Base-by-base conservation (phyloP, 2,797 vertebrate species). In the Clarias pachynema region DNA sequence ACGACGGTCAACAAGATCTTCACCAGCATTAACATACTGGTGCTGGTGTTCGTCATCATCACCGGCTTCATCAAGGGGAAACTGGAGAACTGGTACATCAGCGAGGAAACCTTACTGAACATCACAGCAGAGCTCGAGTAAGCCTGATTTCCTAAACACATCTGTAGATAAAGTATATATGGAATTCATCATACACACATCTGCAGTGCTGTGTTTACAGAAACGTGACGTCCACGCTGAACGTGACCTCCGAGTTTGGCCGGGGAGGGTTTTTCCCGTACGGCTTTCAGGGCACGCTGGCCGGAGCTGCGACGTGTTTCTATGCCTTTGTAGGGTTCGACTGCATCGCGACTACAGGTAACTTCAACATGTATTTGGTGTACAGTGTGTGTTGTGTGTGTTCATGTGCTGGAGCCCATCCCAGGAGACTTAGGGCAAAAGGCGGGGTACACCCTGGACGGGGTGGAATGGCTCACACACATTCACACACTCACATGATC, bases 271-370 rank as follows among this genome's bases (percentile, higher is more conserved):
- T 97, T 92, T 95, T 97, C 89, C 97, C 96, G 0, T 97, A 95
- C 44, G 96, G 96, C 68, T 90, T 97, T 18, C 89, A 88, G 37
- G 97, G 97, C 65, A 97, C 95, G 0, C 53, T 98, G 89, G 93
- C 96, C 0, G 97, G 97, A 90, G 97, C 97, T 44, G 96, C 96
- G 2, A 92, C 95, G 0, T 97, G 96, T 88, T 97, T 98, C 92
- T 98, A 97, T 82, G 97, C 96, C n/a, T 98, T 97, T 87, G 96
- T 97, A 90, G 97, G 97, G 4, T 97, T 98, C 90, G 97, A 97
- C 92, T 97, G 97, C 92, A 97, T 97, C 0, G 96, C 96, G 31
- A 97, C 96, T 26, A 96, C 92, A 75, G 95, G 97, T 95, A 49
- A 85, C 15, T 37, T 16, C 12, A 31, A 20, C 29, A 4, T 31